Evolutionary conservation across 2,797 vertebrate species (phyloP).

Genomic region (Channa striata): DNA sequence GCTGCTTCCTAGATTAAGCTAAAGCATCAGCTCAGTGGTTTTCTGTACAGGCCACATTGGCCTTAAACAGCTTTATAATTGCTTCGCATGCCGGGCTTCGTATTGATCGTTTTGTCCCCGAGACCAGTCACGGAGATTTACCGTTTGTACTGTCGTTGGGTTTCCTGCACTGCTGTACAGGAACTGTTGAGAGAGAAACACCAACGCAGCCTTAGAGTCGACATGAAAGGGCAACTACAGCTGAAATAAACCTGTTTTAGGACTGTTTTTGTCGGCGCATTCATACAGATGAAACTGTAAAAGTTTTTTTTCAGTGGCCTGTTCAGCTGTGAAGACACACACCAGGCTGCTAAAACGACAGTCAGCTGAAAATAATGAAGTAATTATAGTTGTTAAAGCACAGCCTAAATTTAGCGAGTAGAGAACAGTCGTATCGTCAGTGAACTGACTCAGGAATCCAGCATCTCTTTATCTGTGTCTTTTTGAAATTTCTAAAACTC

Average conservation of each 20-base stretch:
- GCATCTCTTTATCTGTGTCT: not conserved
- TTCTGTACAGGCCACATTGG: not conserved
- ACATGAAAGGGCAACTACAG: too few relatives aligned
- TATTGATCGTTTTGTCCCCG: not conserved
- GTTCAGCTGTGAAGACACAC: too few relatives aligned
- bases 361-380: too few relatives aligned
- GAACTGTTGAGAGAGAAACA: not conserved
- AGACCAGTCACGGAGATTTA: not conserved
- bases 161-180: not conserved
- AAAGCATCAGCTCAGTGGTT: not conserved
- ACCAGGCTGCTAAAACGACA: too few relatives aligned
- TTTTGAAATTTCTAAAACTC: not conserved
- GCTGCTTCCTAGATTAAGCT: conserved; percentile 27
- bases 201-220: not conserved
- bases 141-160: not conserved
- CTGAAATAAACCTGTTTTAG: too few relatives aligned
- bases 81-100: not conserved
- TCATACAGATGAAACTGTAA: too few relatives aligned
- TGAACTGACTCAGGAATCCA: not conserved
- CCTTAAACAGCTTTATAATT: not conserved
- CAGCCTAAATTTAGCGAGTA: too few relatives aligned
- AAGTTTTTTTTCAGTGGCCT: too few relatives aligned
- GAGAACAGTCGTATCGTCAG: not conserved
- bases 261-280: too few relatives aligned
- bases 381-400: too few relatives aligned